Evolutionary conservation across 2,888 invertebrate species (phyloP).

Genomic region (Cataglyphis livida): DNA sequence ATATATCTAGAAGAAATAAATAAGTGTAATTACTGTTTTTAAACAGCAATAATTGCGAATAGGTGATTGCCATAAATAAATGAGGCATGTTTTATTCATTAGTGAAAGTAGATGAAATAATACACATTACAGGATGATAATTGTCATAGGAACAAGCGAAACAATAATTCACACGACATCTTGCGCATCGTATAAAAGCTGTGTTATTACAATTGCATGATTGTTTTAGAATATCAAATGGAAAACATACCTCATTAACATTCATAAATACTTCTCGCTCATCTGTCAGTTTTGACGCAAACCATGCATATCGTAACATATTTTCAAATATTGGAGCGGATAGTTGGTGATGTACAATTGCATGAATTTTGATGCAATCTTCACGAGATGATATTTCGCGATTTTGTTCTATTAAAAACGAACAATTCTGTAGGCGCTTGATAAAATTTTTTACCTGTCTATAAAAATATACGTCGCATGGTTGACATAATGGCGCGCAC

Average conservation of each 20-base stretch:
- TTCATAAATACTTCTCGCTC: too few relatives aligned
- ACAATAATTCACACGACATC: neutral
- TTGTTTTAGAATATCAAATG: neutral
- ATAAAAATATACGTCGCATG: conserved; percentile 45
- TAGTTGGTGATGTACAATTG: conserved; percentile 66
- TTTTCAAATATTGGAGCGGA: conserved; percentile 58
- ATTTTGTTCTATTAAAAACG: conserved; percentile 52
- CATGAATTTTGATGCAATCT: conserved; percentile 28
- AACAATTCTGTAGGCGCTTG: conserved; percentile 58
- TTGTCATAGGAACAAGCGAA: neutral
- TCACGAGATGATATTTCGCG: too few relatives aligned
- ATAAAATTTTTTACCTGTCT: conserved; percentile 40
- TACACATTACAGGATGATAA: too few relatives aligned
- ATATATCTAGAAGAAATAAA: too few relatives aligned
- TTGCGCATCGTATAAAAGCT: neutral
- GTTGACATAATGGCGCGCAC: conserved; percentile 58
- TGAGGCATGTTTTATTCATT: neutral
- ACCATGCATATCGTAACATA: too few relatives aligned
- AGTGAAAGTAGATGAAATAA: too few relatives aligned
- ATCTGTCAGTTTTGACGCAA: too few relatives aligned
- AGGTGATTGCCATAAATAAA: too few relatives aligned
- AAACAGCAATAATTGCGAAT: too few relatives aligned
- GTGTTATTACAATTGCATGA: neutral
- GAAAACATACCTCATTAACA: neutral
- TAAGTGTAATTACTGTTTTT: too few relatives aligned